Evolutionary conservation across 1,140 invertebrate species (phyloP), one percentile per base, ranked within the genome.

Genomic region (Eciton burchellii): DNA sequence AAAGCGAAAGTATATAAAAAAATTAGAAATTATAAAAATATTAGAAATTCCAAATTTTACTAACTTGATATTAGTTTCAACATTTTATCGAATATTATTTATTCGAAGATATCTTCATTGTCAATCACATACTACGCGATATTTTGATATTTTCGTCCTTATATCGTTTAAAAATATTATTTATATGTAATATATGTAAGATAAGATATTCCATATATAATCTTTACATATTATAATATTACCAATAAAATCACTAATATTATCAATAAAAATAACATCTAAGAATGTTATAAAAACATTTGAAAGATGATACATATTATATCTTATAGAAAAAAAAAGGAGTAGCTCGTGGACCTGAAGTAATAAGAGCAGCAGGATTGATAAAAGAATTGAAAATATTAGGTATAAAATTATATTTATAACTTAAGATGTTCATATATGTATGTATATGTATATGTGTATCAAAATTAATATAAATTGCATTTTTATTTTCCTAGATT

Each of bases 401-500:
- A 76, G 93, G 93, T 93, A 87, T 59, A 26, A 66, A 47, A 49
- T 24, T 35, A 26, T 73, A 21, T 35, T 9, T 14, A 3, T 19
- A 52, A 45, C 21, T 19, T 16, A 45, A 54, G 54, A 63, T 45
- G 60, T 19, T 56, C 57, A 21, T 57, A 35, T 16, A 9, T 56
- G 6, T 71, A 65, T 16, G 45, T 14, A 49, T 24, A 43, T 12
- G 11, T 72, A 26, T 12, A 11, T 21, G 9, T 6, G 9, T 26
- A 45, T 68, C 2, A 35, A 6, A 82, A 59, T 35, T 62, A 35
- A 57, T 4, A 45, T 41, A 26, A 59, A 56, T 16, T 74, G n/a
- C 79, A 90, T 77, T 73, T 72, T 76, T 72, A 52, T 81, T 95
- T 94, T 94, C 86, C 91, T 82, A 94, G 94, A 95, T 1, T 90